These are phyloP conservation scores for Dynastes hyllus DNA, from an alignment of 2,888 invertebrate genomes.

Conservation along the genomic window DNA sequence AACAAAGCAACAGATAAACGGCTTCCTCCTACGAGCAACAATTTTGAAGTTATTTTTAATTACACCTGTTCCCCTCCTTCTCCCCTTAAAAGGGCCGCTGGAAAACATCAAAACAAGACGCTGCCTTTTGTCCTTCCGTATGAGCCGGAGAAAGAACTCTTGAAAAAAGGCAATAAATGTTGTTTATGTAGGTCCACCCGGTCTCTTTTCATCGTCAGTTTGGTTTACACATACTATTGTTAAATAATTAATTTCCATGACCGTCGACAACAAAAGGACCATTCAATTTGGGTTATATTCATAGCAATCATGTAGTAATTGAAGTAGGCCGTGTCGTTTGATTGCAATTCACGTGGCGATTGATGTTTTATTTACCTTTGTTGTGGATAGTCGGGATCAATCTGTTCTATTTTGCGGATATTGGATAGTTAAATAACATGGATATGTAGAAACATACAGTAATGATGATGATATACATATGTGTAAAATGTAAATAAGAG, in stretches of 20 bases:
- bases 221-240: neutral
- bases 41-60: slow-evolving; percentile 25
- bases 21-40: neutral
- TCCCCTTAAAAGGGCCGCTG: neutral
- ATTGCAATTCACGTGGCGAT: neutral
- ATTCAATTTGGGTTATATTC: neutral
- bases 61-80: neutral
- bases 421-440: too few relatives aligned
- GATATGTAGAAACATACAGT: too few relatives aligned
- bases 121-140: neutral
- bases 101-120: neutral
- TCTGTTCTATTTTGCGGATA: too few relatives aligned
- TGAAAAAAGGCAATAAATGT: neutral
- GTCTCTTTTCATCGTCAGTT: neutral
- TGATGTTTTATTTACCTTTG: neutral
- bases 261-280: neutral
- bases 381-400: too few relatives aligned
- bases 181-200: neutral
- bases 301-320: neutral
- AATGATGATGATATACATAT: too few relatives aligned
- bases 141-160: neutral
- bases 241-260: slow-evolving; percentile 3
- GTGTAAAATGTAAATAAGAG: too few relatives aligned
- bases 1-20: slow-evolving; percentile 5
- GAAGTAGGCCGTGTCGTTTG: neutral